Base-by-base conservation (phyloP, 2,888 invertebrate genomes). In the Zonitis immaculata region DNA sequence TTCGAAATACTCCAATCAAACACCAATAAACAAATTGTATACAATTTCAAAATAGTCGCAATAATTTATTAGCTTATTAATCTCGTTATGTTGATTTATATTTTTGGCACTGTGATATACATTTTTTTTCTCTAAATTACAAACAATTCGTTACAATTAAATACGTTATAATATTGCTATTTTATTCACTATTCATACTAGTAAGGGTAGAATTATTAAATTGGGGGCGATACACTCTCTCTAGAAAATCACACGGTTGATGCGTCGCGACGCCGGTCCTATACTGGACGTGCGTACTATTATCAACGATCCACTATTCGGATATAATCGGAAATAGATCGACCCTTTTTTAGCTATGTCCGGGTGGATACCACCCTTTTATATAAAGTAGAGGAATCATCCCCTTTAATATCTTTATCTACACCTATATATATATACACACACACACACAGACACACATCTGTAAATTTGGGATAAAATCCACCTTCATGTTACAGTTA, bases 291-390 rank as follows among this genome's bases (percentile, higher is more conserved):
- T 54, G 57, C 61, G 61, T 59, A 52, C 49, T 42, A n/a, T n/a
- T n/a, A 25, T 50, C 53, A 59, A 39, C 61, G 61, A 61, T 51
- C 47, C 49, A 9, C 39, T 9, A 22, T 44, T 59, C 61, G 61
- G 61, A 54, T 55, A 43, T 44, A 45, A 47, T 61, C 61, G 61
- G 61, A 51, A 51, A 43, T 52, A 56, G 59, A 61, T 61, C 59
- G 61, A 61, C 61, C 60, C 59, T 57, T n/a, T n/a, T n/a, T n/a
- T 61, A 61, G 61, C 61, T 59, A 54, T 51, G 59, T 56, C 59
- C 57, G 59, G 61, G 57, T 55, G 59, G 58, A 39, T 49, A 35
- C 50, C 53, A 53, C 56, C 54, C 52, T 35, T 43, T 28, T 45
- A n/a, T n/a, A n/a, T n/a, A n/a, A n/a, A n/a, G 28, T 26, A 14